phyloP scores from a whole-genome alignment of 2,797 vertebrate genomes.

The Tamandua tetradactyla region DNA sequence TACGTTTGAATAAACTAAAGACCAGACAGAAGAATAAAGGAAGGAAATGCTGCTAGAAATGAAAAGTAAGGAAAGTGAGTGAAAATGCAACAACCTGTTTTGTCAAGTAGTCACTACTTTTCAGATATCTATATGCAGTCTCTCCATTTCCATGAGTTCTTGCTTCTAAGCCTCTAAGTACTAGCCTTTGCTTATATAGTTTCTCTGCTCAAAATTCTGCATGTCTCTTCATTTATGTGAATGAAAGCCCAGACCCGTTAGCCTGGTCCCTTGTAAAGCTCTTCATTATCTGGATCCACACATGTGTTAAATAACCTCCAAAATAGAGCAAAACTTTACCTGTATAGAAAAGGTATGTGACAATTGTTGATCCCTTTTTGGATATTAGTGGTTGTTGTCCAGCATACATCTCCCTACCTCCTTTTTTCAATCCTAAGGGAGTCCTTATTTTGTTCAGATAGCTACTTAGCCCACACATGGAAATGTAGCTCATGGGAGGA shows the following conservation, averaged over 20 bases:
- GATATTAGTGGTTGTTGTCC: neutral
- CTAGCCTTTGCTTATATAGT: neutral
- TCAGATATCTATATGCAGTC: too few relatives aligned
- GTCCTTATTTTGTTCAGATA: neutral
- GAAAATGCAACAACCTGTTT: neutral
- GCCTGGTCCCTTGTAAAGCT: neutral
- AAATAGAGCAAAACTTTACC: neutral
- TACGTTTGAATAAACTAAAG: neutral
- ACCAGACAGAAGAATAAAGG: neutral
- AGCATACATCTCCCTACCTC: neutral
- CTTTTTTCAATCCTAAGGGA: neutral
- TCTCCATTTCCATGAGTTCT: neutral
- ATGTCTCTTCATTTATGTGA: neutral
- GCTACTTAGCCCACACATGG: neutral
- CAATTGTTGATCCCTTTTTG: neutral
- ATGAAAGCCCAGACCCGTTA: neutral
- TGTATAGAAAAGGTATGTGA: neutral
- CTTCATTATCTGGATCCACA: neutral
- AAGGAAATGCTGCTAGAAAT: neutral
- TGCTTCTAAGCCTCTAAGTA: neutral
- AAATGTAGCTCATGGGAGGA: neutral
- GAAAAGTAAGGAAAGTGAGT: neutral
- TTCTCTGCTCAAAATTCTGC: neutral
- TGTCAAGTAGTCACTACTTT: too few relatives aligned
- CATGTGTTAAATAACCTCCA: neutral